Percentiles rank a stretch among this genome's conserved stretches.
Conservation (phyloP, 2,113 vertebrate species). For the Clupea harengus region DNA sequence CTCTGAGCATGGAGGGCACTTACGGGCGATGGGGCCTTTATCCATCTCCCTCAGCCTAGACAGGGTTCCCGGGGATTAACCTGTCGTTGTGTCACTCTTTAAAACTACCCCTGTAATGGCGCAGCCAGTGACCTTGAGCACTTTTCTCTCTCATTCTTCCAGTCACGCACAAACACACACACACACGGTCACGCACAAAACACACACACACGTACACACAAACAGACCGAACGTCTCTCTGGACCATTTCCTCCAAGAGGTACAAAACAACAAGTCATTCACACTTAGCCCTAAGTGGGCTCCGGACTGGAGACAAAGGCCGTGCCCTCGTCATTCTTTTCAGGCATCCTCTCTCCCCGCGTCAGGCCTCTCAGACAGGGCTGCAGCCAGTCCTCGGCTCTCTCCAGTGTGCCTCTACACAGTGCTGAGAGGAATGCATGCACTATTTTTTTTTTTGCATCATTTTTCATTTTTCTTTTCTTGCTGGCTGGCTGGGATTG, state of each 20-base stretch:
- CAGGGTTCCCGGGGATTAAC: constrained; percentile 10
- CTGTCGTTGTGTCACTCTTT: not conserved
- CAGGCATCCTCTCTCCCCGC: constrained; percentile 41
- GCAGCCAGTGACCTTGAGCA: constrained; percentile 39
- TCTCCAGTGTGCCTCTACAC: not conserved
- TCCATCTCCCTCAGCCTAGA: not conserved
- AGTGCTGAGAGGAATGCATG: not conserved
- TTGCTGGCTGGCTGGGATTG: not conserved
- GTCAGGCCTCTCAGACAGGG: not conserved
- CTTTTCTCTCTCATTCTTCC: constrained; percentile 18
- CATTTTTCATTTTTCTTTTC: not conserved
- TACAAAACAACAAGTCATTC: constrained; percentile 43
- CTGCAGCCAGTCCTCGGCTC: not conserved
- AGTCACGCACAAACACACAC: not conserved
- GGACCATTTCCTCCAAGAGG: constrained; percentile 33
- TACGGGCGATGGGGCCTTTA: not conserved
- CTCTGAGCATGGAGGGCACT: not conserved
- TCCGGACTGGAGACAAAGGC: constrained; percentile 50
- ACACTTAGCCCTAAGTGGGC: constrained; percentile 49
- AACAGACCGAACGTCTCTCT: constrained; percentile 22
- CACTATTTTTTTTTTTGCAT: not conserved
- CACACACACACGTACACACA: not conserved
- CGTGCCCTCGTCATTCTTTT: constrained; percentile 44
- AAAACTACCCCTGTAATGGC: constrained; percentile 9
- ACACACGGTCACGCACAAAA: not conserved